Conservation (phyloP, 2,113 vertebrate species). For the Panurus biarmicus region DNA sequence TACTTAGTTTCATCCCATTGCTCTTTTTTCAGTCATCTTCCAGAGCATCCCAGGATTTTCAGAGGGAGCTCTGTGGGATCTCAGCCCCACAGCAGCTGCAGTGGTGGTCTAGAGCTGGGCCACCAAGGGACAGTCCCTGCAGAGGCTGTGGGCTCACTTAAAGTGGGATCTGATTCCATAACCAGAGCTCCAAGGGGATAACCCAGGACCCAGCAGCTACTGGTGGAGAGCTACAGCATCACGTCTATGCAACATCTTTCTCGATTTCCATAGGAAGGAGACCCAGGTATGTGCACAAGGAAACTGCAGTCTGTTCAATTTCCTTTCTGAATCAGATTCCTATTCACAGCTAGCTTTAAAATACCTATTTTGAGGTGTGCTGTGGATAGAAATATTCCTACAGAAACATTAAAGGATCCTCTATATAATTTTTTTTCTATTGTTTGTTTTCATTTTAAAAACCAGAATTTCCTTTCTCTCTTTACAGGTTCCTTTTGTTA, state of each 20-base stretch:
- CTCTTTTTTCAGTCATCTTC: not conserved
- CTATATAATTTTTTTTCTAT: not conserved
- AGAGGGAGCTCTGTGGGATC: not conserved
- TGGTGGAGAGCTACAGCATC: not conserved
- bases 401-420: not conserved
- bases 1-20: not conserved
- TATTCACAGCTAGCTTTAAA: not conserved
- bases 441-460: not conserved
- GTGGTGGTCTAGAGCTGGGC: not conserved
- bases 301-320: not conserved
- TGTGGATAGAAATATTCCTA: not conserved
- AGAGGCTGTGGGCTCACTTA: not conserved
- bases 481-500: not conserved
- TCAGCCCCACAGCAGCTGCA: not conserved
- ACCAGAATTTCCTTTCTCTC: not conserved
- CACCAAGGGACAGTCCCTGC: too few species aligned
- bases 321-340: not conserved
- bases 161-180: not conserved
- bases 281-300: not conserved
- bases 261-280: not conserved
- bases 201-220: not conserved
- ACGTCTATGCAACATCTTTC: not conserved
- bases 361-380: not conserved
- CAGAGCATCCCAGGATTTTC: accelerated
- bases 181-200: not conserved